Evolutionary conservation across 2,113 vertebrate species (phyloP).

Genomic region (Serinus canaria): DNA sequence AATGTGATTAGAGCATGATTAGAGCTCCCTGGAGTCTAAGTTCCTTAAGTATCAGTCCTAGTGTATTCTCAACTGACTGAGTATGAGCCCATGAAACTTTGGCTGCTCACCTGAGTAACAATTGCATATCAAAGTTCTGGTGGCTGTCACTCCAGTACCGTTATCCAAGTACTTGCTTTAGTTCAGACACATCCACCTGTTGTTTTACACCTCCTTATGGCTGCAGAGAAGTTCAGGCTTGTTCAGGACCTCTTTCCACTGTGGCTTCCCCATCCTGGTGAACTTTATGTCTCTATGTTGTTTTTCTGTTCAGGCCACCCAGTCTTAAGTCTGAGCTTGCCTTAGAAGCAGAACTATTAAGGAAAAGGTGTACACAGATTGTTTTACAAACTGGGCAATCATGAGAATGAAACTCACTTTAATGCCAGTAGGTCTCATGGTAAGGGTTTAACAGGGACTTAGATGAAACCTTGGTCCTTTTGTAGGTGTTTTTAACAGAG

Average conservation of each 20-base stretch:
- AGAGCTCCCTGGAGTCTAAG: not conserved
- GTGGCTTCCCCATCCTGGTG: not conserved
- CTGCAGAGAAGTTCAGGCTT: not conserved
- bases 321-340: not conserved
- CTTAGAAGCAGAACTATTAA: not conserved
- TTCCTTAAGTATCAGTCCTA: not conserved
- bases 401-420: not conserved
- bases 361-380: not conserved
- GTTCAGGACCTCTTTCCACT: not conserved
- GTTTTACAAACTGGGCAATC: not conserved
- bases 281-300: not conserved
- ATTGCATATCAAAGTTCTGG: fast-evolving
- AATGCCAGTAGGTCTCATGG: not conserved
- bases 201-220: not conserved
- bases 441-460: not conserved
- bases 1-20: not conserved
- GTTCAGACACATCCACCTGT: not conserved
- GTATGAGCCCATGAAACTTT: not conserved
- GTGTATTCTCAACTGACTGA: not conserved
- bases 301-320: not conserved
- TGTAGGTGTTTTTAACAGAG: not conserved
- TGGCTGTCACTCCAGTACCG: not conserved
- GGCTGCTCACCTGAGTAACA: not conserved
- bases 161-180: not conserved
- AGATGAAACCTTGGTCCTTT: not conserved